Conservation (phyloP, 2,888 invertebrate species). For the Lycaena phlaeas region DNA sequence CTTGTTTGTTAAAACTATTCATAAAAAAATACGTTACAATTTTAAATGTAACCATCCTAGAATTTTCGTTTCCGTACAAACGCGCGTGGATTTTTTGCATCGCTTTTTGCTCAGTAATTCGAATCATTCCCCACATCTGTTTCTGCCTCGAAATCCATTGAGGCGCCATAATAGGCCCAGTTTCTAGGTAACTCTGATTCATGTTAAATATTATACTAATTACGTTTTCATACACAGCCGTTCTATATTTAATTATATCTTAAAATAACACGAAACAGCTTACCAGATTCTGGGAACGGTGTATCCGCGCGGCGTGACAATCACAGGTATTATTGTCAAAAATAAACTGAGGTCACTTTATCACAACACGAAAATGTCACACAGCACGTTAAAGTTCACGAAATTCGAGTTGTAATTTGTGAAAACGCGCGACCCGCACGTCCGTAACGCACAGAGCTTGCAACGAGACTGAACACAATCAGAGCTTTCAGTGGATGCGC, state of each 20-base stretch:
- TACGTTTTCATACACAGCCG: slow-evolving; percentile 57
- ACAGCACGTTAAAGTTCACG: slow-evolving; percentile 33
- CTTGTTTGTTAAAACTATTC: no score
- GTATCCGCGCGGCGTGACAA: slow-evolving; percentile 35
- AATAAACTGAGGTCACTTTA: slow-evolving; percentile 25
- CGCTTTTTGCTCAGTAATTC: slow-evolving; percentile 2
- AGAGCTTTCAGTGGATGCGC: slow-evolving; percentile 62
- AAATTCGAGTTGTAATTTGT: slow-evolving; percentile 31
- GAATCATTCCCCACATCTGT: slow-evolving; percentile 17
- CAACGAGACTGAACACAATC: no score
- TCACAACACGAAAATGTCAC: slow-evolving; percentile 38
- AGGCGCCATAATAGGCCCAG: slow-evolving; percentile 18
- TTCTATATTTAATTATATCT: slow-evolving; percentile 68
- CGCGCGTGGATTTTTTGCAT: not conserved
- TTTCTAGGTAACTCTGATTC: slow-evolving; percentile 45
- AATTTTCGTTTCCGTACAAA: not conserved
- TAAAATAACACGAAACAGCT: slow-evolving; percentile 62
- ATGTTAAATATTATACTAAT: slow-evolving; percentile 53
- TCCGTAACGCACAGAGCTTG: slow-evolving; percentile 55
- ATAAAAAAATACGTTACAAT: no score
- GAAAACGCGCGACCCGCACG: slow-evolving; percentile 26
- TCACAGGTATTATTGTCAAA: slow-evolving; percentile 21
- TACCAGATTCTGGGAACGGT: slow-evolving; percentile 52
- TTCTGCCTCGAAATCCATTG: slow-evolving; percentile 17
- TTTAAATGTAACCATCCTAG: no score